These are phyloP conservation scores for Pegoplata infirma DNA, from an alignment of 2,888 invertebrate species.

Conservation along the genomic window DNA sequence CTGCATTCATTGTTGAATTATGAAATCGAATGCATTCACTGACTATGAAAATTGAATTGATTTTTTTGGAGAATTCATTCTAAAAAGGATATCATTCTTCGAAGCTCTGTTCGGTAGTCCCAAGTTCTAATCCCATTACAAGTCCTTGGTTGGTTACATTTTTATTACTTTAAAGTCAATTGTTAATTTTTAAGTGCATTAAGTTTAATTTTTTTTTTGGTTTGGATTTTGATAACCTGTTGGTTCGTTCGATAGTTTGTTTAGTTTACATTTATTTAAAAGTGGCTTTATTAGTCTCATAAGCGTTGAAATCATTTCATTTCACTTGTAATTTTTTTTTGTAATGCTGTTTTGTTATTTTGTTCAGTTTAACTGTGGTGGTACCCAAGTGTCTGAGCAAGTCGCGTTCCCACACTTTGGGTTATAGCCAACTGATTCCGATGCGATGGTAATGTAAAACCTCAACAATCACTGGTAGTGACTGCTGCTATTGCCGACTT, in stretches of 20 bases:
- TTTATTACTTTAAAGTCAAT: too few relatives aligned
- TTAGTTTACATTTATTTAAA: conserved; percentile 45
- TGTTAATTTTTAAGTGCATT: not conserved
- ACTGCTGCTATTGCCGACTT: conserved; percentile 39
- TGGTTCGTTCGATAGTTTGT: conserved; percentile 3
- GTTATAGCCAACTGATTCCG: too few relatives aligned
- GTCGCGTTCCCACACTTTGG: conserved; percentile 61
- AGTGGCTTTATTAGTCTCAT: conserved; percentile 52
- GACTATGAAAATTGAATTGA: too few relatives aligned
- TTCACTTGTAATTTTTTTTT: conserved; percentile 6
- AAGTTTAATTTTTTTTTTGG: conserved; percentile 8
- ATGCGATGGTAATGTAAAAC: conserved; percentile 30
- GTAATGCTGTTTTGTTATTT: conserved; percentile 26
- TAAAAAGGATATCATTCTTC: too few relatives aligned
- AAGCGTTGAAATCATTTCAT: conserved; percentile 53
- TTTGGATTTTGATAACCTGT: conserved; percentile 53
- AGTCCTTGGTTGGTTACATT: conserved; percentile 25
- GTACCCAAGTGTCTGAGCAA: conserved; percentile 57
- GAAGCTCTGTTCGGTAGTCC: too few relatives aligned
- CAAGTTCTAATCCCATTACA: too few relatives aligned
- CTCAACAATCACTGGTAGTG: conserved; percentile 48
- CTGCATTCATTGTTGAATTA: too few relatives aligned
- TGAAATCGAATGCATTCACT: too few relatives aligned
- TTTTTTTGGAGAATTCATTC: too few relatives aligned
- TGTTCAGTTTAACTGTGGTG: conserved; percentile 25